Base-by-base conservation (phyloP, 2,113 vertebrate species). In the Corynorhinus townsendii region DNA sequence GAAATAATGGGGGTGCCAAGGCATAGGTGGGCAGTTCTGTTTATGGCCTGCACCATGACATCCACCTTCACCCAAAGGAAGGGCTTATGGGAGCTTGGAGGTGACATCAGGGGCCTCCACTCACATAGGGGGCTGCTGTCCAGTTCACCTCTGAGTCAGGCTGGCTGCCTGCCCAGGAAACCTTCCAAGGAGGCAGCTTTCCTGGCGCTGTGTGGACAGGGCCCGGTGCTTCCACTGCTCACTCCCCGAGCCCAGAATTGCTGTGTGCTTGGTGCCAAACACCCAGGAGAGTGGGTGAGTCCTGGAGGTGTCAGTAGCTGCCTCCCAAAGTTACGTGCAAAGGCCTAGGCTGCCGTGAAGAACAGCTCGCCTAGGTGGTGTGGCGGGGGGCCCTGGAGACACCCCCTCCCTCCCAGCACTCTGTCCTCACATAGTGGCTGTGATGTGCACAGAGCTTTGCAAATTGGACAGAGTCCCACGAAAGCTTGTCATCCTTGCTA, bases 381-480 rank as follows among this genome's bases (percentile, higher is more conserved):
- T 10, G 4, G 26, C n/a, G n/a, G 24, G 3, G 0, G 0, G 28
- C 47, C 45, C 49, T 0, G 11, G 73, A 79, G 43, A 38, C 40
- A 5, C 38, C 30, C 24, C 40, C 28, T 30, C 43, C 10, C 15
- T 2, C 5, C 1, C 0, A 26, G 71, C 17, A n/a, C 6, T 1
- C 30, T 4, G 8, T 20, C 76, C 91, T 19, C 35, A 2, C 40
- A 24, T 7, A 1, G 30, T 28, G 52, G 11, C 75, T 56, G 3
- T 15, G 72, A 54, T 33, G 79, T 24, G 24, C 56, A 11, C 43
- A 40, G 79, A 93, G 35, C 69, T 83, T 62, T 72, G 28, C 52
- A 33, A 7, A 17, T 3, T 47, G 56, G 20, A 68, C 75, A 71
- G 45, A 28, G 86, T 80, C 43, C 5, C n/a, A 8, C 3, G 12